Evolutionary conservation across 2,888 invertebrate species (phyloP), one percentile per base, ranked within the genome.

Genomic region (Caenorhabditis sulstoni): DNA sequence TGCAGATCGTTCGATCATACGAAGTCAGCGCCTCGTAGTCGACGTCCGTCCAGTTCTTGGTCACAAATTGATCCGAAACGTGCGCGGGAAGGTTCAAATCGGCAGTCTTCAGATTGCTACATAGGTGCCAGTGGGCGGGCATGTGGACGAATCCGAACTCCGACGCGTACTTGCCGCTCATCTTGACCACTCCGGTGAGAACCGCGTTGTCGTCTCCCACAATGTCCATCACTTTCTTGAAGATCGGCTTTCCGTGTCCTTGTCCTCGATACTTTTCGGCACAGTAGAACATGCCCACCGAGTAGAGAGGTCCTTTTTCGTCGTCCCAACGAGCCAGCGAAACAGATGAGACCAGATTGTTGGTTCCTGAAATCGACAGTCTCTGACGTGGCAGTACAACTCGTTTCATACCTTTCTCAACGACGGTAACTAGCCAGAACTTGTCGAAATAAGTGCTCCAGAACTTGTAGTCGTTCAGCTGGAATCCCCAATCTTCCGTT

Each of bases 401-500:
- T 16, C 20, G 11, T 49, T 47, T 18, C 22, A 37, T 23, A 66
- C 77, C 78, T 52, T 79, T 73, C 47, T 79, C 77, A 16, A 79
- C 62, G 7, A 74, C 64, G 16, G 71, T 66, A 8, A 65, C 59
- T 44, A 74, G 44, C 82, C 82, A 79, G n/a, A 77, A 68, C 18
- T 76, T 44, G 20, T 79, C 76, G 44, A 77, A 82, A 23, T 53
- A 61, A 0, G 74, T 55, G 14, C 53, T 44, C 79, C 79, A 82
- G 20, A 70, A 77, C 3, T 82, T 77, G 52, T 76, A 79, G 41
- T 82, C 82, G 14, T 65, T 57, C 4, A 52, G 29, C 41, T 70
- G 74, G 29, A 82, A 79, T 16, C 64, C 64, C 82, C 82, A 82
- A 14, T 74, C 74, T 47, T 79, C 82, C 9, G 79, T 79, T 9